Conservation (phyloP, 2,113 vertebrate genomes). For the Nycticryphes semicollaris region DNA sequence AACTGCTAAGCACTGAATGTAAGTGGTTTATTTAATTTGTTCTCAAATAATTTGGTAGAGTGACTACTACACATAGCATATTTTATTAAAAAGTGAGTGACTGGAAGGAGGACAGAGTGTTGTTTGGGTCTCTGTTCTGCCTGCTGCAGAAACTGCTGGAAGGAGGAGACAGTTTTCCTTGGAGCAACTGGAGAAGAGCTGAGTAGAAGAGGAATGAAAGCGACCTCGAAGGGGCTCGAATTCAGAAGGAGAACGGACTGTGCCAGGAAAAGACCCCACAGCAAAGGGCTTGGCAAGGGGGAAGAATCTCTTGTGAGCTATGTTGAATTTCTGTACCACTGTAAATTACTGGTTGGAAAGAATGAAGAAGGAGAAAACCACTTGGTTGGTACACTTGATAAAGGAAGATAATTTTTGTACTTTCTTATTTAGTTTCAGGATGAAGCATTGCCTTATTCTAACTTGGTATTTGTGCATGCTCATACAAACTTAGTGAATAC, state of each 20-base stretch:
- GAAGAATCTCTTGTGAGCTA: not conserved
- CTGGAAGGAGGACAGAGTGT: not conserved
- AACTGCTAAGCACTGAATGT: not conserved
- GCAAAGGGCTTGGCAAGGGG: not conserved
- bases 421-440: not conserved
- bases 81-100: not conserved
- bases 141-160: not conserved
- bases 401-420: not conserved
- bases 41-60: not conserved
- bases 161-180: not conserved
- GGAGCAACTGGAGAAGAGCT: not conserved
- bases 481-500: not conserved
- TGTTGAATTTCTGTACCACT: not conserved
- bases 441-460: not conserved
- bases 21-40: not conserved
- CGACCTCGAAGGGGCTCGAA: not conserved
- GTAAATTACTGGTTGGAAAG: not conserved
- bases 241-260: not conserved
- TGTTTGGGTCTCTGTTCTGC: not conserved
- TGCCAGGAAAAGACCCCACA: not conserved
- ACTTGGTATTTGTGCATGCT: not conserved
- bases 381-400: not conserved
- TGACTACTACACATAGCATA: accelerated
- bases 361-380: not conserved
- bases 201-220: not conserved